phyloP scores from a whole-genome alignment of 2,888 invertebrate genomes.

The Morpho achilles region DNA sequence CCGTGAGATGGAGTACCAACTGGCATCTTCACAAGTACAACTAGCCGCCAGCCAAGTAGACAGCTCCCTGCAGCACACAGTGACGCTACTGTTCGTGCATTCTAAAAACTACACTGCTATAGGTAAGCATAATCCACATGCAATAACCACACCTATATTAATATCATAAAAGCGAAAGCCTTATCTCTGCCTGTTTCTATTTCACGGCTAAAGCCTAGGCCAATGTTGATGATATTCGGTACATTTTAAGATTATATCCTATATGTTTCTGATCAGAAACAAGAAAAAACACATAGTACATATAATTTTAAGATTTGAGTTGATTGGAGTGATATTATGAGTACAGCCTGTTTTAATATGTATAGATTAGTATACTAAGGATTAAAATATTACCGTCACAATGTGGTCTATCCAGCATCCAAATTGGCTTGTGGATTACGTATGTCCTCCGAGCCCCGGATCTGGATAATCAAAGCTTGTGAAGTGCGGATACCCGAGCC shows the following conservation, averaged over 20 bases:
- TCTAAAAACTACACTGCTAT: constrained; percentile 62
- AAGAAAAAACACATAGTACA: too few species aligned
- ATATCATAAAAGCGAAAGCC: too few species aligned
- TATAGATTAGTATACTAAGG: too few species aligned
- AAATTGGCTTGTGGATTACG: constrained; percentile 64
- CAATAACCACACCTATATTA: too few species aligned
- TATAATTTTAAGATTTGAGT: too few species aligned
- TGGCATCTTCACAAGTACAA: constrained; percentile 79
- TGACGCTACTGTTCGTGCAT: constrained; percentile 58
- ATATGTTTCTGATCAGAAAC: too few species aligned
- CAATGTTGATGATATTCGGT: too few species aligned
- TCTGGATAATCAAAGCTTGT: constrained; percentile 63
- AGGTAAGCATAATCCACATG: constrained; percentile 39
- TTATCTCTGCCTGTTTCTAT: too few species aligned
- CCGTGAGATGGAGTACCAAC: constrained; percentile 82
- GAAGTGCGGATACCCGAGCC: constrained; percentile 62
- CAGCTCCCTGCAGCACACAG: constrained; percentile 53
- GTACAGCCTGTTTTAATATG: too few species aligned
- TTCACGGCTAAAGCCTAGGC: too few species aligned
- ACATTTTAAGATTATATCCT: too few species aligned
- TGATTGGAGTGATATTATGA: too few species aligned
- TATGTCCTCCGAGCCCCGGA: constrained; percentile 67
- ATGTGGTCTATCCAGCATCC: constrained; percentile 40
- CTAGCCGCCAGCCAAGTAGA: constrained; percentile 53
- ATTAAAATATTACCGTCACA: constrained; percentile 1